Conservation (phyloP, 2,888 invertebrate genomes). For the Atrina japonica region DNA sequence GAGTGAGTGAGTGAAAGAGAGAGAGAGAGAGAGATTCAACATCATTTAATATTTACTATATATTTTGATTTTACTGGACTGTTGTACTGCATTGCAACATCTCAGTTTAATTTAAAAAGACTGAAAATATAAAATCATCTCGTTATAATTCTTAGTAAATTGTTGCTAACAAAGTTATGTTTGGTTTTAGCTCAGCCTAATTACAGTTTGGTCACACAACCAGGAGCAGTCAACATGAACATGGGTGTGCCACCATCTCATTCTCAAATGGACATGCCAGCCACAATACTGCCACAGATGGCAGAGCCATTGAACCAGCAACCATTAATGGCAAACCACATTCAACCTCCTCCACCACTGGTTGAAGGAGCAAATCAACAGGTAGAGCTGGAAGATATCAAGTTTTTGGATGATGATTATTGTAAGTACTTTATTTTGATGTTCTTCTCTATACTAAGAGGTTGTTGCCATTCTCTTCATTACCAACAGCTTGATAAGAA, state of each 20-base stretch:
- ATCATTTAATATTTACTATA: too few relatives aligned
- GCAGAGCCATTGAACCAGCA: conserved; percentile 14
- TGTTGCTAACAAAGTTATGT: too few relatives aligned
- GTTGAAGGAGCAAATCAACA: conserved; percentile 24
- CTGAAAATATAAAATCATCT: too few relatives aligned
- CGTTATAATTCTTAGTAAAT: too few relatives aligned
- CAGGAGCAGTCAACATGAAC: neutral
- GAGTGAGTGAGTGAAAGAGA: too few relatives aligned
- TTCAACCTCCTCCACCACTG: conserved; percentile 14
- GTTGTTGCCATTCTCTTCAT: neutral
- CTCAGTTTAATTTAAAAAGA: too few relatives aligned
- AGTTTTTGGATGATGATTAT: conserved; percentile 41
- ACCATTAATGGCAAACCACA: conserved; percentile 22
- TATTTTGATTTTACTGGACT: too few relatives aligned
- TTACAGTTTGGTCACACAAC: conserved; percentile 6
- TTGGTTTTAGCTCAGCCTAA: conserved; percentile 67
- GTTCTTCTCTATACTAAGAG: neutral
- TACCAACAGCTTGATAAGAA: neutral
- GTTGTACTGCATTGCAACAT: too few relatives aligned
- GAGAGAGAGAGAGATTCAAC: too few relatives aligned
- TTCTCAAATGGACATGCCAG: conserved; percentile 33
- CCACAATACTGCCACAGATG: conserved; percentile 26
- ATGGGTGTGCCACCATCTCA: conserved; percentile 28
- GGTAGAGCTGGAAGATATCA: conserved; percentile 39
- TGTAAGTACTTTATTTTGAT: conserved; percentile 33